Evolutionary conservation across 2,797 vertebrate species (phyloP).

Genomic region (Phoebastria nigripes): DNA sequence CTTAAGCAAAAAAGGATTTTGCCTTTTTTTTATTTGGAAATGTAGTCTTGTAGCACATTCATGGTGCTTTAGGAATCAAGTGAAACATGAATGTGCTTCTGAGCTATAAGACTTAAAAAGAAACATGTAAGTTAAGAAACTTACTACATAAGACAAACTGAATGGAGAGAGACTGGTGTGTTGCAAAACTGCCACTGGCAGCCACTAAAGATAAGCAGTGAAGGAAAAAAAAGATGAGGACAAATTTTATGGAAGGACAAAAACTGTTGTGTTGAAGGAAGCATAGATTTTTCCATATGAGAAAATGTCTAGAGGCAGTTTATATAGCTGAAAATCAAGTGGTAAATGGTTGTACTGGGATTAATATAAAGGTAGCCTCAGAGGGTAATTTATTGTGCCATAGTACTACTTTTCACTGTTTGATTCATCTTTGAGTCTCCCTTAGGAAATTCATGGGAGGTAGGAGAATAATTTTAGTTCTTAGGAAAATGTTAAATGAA

Average conservation of each 20-base stretch:
- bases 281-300: background rate
- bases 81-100: background rate
- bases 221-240: background rate
- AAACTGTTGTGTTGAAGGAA: background rate
- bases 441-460: background rate
- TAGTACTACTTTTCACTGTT: background rate
- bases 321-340: constrained; percentile 13
- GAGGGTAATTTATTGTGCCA: background rate
- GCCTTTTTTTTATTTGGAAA: background rate
- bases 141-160: background rate
- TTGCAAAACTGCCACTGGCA: background rate
- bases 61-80: background rate
- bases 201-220: background rate
- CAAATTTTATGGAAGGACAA: background rate
- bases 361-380: background rate
- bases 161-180: background rate
- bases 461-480: background rate
- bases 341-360: background rate
- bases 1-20: background rate
- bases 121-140: background rate
- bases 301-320: background rate
- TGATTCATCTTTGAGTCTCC: background rate
- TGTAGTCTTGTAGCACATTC: background rate
- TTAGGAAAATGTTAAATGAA: background rate
- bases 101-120: background rate